Percentiles rank a stretch among this genome's conserved stretches.
phyloP scores from a whole-genome alignment of 2,888 invertebrate genomes.

The Zaprionus lineosus region DNA sequence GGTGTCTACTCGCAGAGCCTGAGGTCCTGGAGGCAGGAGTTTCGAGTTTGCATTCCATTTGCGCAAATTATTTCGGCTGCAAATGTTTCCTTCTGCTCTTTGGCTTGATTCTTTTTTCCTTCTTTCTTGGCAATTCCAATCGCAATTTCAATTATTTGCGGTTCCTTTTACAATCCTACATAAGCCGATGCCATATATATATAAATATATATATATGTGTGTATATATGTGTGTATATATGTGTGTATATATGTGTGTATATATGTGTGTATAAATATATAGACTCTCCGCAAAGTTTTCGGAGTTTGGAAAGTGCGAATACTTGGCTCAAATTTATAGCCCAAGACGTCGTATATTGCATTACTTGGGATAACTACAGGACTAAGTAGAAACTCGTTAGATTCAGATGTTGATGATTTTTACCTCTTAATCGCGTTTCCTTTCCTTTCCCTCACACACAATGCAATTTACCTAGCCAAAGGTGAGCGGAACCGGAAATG shows the following conservation, averaged over 20 bases:
- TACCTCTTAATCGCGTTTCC: neutral
- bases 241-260: neutral
- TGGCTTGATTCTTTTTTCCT: too few relatives aligned
- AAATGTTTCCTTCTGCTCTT: conserved; percentile 35
- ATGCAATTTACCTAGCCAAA: too few relatives aligned
- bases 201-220: conserved; percentile 6
- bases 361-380: conserved; percentile 8
- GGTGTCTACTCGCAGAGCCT: conserved; percentile 11
- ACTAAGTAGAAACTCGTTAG: conserved; percentile 10
- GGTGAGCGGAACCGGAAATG: too few relatives aligned
- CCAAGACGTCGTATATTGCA: conserved; percentile 8
- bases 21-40: too few relatives aligned
- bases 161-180: conserved; percentile 25
- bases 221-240: neutral
- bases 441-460: neutral
- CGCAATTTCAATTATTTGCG: conserved; percentile 49
- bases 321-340: conserved; percentile 34
- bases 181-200: neutral
- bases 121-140: conserved; percentile 25
- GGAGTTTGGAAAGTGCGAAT: conserved; percentile 3
- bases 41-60: conserved; percentile 55
- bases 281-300: neutral
- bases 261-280: neutral
- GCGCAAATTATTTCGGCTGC: conserved; percentile 47
- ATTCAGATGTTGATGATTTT: neutral